Evolutionary conservation across 2,113 vertebrate genomes (phyloP), one percentile per base, ranked within the genome.

Genomic region (Bothrops jararaca): DNA sequence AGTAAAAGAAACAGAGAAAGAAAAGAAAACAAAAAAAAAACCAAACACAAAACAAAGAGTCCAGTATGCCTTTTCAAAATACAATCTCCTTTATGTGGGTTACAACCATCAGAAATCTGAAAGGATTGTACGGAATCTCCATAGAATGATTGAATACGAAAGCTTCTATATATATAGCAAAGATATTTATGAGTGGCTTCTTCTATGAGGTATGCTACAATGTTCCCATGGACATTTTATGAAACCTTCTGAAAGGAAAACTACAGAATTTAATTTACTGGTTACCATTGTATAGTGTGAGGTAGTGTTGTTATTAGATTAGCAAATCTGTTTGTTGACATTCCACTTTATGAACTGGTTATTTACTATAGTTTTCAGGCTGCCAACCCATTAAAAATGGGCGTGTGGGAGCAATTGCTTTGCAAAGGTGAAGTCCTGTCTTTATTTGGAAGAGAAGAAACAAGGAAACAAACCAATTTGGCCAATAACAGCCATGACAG

Each of bases 381-480:
- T 80, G 34, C 69, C n/a, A 18, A 80, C n/a, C 6, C 15, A 39
- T 80, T 80, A 18, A 80, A 39, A 80, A 80, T 18, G 3, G 69
- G 34, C 2, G 0, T 18, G 13, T 34, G 64, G 34, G 69, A 34
- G n/a, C 69, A 20, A 39, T 6, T 39, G 6, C 20, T 53, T 50
- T 89, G 80, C 29, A 57, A 57, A 74, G 42, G 80, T 6, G 22
- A 92, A 92, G 13, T 48, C 0, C 9, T 74, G 60, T 4, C 58
- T 20, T 4, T 80, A 34, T 93, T 88, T 10, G 4, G 52, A 20
- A 92, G 52, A 90, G 39, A 18, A 50, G 87, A 93, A 9, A 39
- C 10, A 54, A 22, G 13, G 8, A 93, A 91, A 93, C 23, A 48
- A 91, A 26, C 45, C 92, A 94, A 53, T 93, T 26, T 74, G 94